Evolutionary conservation across 2,113 vertebrate genomes (phyloP), one percentile per base, ranked within the genome.

Genomic region (Blennius ocellaris): DNA sequence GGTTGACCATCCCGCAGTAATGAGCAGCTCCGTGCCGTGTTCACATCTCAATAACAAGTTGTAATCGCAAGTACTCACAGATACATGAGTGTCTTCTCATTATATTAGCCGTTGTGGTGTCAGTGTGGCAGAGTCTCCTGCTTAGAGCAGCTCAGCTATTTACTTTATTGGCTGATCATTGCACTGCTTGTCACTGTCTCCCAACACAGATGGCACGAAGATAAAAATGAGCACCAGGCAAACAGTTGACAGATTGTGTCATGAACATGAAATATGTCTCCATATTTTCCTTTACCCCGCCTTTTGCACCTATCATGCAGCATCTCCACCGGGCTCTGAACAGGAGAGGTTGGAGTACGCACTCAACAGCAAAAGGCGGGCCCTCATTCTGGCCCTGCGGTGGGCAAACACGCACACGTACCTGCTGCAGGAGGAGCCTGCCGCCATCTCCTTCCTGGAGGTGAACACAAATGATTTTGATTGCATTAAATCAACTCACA

Each of bases 301-400:
- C 11, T 64, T 59, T 30, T 78, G 91, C 80, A 99, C 96, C 88
- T 99, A 98, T 88, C 97, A 98, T 54, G 94, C 94, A 58, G 94
- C 96, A 81, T 92, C 96, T 76, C 97, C 96, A 0, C 97, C 97
- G 69, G 97, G 96, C 76, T 96, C 97, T 4, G 97, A 99, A 59
- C 97, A 99, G 88, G 97, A 99, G 88, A 95, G 95, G 72, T 77
- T 97, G 93, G 97, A 99, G 82, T 97, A 97, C 44, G 89, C 95
- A 1, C 87, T 98, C 71, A 96, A 96, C 92, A 96, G 91, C 54
- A 99, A 99, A 89, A 94, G 96, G 50, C 90, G 95, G 78, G 96
- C 95, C 76, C 89, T 98, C 72, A 95, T 95, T 53, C 92, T 99
- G 90, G 93, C 97, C 69, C 88, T 97, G 65, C 97, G 96, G 76